Conservation (phyloP, 2,888 invertebrate species). For the Synanthedon myopaeformis region DNA sequence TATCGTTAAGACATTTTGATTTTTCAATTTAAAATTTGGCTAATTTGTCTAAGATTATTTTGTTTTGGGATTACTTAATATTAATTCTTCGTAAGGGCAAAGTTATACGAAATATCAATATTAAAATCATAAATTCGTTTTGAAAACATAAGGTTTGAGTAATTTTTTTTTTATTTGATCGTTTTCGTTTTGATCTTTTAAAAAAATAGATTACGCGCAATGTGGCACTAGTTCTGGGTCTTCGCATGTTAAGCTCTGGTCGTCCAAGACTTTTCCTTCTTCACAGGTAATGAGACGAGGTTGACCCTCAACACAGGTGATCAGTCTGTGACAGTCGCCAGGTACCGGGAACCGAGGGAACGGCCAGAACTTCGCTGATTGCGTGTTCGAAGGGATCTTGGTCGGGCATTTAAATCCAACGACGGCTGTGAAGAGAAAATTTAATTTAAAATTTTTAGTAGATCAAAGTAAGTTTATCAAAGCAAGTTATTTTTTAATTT, state of each 20-base stretch:
- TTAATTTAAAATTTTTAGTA: too few relatives aligned
- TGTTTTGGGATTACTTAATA: too few relatives aligned
- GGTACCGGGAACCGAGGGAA: slow-evolving; percentile 91
- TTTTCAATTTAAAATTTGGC: not conserved
- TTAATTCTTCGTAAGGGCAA: too few relatives aligned
- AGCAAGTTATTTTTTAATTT: too few relatives aligned
- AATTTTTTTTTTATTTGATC: not conserved
- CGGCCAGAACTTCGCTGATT: slow-evolving; percentile 91
- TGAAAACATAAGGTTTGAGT: slow-evolving; percentile 4
- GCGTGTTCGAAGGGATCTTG: slow-evolving; percentile 82
- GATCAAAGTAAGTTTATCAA: too few relatives aligned
- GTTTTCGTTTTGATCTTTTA: slow-evolving; percentile 36
- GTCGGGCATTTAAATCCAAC: slow-evolving; percentile 93
- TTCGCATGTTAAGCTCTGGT: slow-evolving; percentile 84
- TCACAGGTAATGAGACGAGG: slow-evolving; percentile 90
- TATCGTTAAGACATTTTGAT: not conserved
- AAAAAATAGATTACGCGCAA: slow-evolving; percentile 34
- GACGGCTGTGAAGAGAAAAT: slow-evolving; percentile 71
- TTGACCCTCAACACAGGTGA: slow-evolving; percentile 91
- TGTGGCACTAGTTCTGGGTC: slow-evolving; percentile 75
- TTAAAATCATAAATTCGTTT: not conserved
- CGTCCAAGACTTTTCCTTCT: slow-evolving; percentile 88
- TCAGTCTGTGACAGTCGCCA: slow-evolving; percentile 86
- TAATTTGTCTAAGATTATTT: too few relatives aligned
- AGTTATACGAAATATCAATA: not conserved